These are phyloP conservation scores for Nycticebus coucang DNA, from an alignment of 2,113 vertebrate genomes.

Conservation along the genomic window DNA sequence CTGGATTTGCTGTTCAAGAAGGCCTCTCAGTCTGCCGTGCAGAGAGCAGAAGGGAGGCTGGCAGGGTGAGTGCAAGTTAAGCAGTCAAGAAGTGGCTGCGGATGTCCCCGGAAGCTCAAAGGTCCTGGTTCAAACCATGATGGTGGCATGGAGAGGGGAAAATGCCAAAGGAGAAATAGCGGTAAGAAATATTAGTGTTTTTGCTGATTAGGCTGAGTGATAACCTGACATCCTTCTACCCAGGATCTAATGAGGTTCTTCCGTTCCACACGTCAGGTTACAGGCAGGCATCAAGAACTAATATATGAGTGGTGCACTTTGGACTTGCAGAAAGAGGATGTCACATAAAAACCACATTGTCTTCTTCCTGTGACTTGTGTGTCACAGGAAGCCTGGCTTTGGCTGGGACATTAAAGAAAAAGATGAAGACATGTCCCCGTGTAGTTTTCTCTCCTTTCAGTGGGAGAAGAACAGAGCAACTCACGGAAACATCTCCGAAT, in stretches of 20 bases:
- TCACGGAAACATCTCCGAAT: background rate
- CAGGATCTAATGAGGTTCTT: background rate
- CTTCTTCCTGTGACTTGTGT: background rate
- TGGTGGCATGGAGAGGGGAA: fast-evolving
- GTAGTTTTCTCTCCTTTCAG: background rate
- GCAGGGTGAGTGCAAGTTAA: background rate
- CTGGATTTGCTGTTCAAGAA: background rate
- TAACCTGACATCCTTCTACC: background rate
- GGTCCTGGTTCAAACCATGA: background rate
- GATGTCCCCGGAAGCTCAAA: background rate
- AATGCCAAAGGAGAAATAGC: background rate
- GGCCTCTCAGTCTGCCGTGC: background rate
- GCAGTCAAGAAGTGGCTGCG: background rate
- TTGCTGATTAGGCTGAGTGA: background rate
- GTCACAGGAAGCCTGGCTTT: background rate
- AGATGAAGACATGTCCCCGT: background rate
- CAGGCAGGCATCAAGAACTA: background rate
- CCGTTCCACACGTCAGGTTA: background rate
- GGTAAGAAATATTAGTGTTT: background rate
- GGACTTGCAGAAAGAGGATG: background rate
- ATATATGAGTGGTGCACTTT: background rate
- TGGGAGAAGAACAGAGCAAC: background rate
- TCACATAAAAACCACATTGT: background rate
- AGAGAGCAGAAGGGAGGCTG: background rate
- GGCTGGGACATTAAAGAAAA: background rate